Base-by-base conservation (phyloP, 2,888 invertebrate species). In the Sepiola atlantica region DNA sequence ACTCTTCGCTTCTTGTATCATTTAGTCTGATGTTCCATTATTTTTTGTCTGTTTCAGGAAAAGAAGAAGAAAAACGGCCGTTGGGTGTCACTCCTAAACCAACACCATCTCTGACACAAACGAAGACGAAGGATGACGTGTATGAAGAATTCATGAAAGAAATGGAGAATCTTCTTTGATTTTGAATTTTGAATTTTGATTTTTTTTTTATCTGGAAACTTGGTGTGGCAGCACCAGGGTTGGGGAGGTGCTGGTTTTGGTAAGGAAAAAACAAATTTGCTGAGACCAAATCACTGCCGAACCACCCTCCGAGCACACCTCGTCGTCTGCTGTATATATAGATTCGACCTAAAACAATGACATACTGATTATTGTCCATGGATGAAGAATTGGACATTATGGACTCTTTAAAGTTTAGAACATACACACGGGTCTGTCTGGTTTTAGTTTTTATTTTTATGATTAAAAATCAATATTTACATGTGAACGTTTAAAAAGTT, bases 81-180 rank as follows among this genome's bases (percentile, higher is more conserved):
- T 94, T 96, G 54, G 95, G 96, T 28, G 94, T 96, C 55, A 92
- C 95, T 45, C 94, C 94, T n/a, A 94, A 94, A 92, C 96, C 96
- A 18, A 95, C 96, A 55, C 95, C 96, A 16, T 94, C 96, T 1
- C 95, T 96, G 55, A 95, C 96, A 55, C 96, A 96, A 90, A 96
- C 95, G 95, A 96, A 95, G 96, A 99, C 98, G 94, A 99, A 99
- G 97, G 99, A 99, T 97, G 99, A 99, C 97, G 99, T 99, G 24
- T 99, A 99, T 97, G 98, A 99, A 98, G 99, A 99, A 97, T 99
- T 99, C 97, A 99, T 99, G 99, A 98, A 98, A 97, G 99, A 99
- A 98, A 99, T 99, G 99, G 98, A 99, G 97, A 99, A 98, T 94
- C 98, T 99, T 55, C 98, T 99, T 97, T 99, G 97, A 97, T 77